A percentile compares a stretch with the other conserved stretches of the same genome.
Evolutionary conservation across 2,888 invertebrate species (phyloP).

Genomic region (Allophyes oxyacanthae): DNA sequence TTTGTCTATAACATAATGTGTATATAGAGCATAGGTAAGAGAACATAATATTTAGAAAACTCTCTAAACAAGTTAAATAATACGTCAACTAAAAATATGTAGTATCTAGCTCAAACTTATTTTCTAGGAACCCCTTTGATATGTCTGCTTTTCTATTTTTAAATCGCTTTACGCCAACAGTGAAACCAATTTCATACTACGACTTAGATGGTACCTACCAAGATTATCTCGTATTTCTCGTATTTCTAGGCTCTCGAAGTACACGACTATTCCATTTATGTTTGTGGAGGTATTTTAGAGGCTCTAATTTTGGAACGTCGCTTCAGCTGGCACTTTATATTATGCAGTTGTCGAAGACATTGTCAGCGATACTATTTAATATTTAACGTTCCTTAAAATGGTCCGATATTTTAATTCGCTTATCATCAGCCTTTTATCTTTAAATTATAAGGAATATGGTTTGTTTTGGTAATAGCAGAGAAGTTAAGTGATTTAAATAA

Average conservation of each 20-base stretch:
- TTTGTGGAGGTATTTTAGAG: constrained; percentile 66
- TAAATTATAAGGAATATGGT: no score
- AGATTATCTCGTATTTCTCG: constrained; percentile 77
- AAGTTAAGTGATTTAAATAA: constrained; percentile 35
- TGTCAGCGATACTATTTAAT: constrained; percentile 36
- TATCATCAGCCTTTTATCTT: no score
- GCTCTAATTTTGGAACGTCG: constrained; percentile 74
- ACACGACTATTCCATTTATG: constrained; percentile 86
- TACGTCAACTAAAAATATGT: neutral
- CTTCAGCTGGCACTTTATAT: constrained; percentile 60
- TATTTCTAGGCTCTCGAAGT: constrained; percentile 73
- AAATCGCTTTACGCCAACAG: constrained; percentile 60
- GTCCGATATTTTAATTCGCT: no score
- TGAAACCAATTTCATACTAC: constrained; percentile 62
- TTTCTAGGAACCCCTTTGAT: constrained; percentile 36
- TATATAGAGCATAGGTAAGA: no score
- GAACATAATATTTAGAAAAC: no score
- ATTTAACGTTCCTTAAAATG: constrained; percentile 27
- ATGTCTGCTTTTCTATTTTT: constrained; percentile 54
- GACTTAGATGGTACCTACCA: constrained; percentile 62
- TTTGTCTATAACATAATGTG: no score
- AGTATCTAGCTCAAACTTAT: constrained; percentile 23
- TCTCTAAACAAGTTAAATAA: neutral
- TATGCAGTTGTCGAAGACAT: constrained; percentile 60
- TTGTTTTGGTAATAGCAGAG: constrained; percentile 4